Evolutionary conservation across 2,888 invertebrate species (phyloP).

Genomic region (Cheilosia urbana): DNA sequence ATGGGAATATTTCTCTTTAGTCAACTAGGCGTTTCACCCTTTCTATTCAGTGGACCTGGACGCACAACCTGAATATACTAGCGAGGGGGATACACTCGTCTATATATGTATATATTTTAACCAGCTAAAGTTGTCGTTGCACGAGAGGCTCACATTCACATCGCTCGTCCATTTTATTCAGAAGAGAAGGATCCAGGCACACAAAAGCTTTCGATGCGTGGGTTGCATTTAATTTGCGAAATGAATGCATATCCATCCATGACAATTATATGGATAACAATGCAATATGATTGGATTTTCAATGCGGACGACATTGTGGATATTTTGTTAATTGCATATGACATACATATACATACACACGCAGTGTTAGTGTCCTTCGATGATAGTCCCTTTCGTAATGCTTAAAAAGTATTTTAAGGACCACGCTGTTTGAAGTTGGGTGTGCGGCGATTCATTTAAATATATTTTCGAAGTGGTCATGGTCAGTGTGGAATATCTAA

Average conservation of each 20-base stretch:
- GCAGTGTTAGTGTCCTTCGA: constrained; percentile 2
- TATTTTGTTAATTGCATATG: constrained; percentile 70
- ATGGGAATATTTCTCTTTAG: constrained; percentile 38
- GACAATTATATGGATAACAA: constrained; percentile 75
- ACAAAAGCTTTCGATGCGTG: constrained; percentile 71
- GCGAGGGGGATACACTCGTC: constrained; percentile 3
- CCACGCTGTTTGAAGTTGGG: constrained; percentile 10
- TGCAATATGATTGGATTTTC: constrained; percentile 74
- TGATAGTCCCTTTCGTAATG: constrained; percentile 14
- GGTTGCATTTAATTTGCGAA: constrained; percentile 73
- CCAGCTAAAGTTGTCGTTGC: constrained; percentile 63
- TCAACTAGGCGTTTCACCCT: background rate
- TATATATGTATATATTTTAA: background rate
- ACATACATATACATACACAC: background rate
- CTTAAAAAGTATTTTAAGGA: constrained; percentile 49
- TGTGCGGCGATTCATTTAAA: constrained; percentile 17
- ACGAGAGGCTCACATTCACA: constrained; percentile 18
- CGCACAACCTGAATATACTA: constrained; percentile 14
- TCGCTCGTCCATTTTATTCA: constrained; percentile 16
- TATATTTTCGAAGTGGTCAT: constrained; percentile 18
- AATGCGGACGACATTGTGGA: constrained; percentile 61
- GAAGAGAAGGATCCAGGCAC: constrained; percentile 33
- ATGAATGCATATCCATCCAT: constrained; percentile 73
- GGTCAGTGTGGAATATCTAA: constrained; percentile 42
- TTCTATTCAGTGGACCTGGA: background rate